Conservation (phyloP, 2,113 vertebrate species). For the Periophthalmodon schlosseri region DNA sequence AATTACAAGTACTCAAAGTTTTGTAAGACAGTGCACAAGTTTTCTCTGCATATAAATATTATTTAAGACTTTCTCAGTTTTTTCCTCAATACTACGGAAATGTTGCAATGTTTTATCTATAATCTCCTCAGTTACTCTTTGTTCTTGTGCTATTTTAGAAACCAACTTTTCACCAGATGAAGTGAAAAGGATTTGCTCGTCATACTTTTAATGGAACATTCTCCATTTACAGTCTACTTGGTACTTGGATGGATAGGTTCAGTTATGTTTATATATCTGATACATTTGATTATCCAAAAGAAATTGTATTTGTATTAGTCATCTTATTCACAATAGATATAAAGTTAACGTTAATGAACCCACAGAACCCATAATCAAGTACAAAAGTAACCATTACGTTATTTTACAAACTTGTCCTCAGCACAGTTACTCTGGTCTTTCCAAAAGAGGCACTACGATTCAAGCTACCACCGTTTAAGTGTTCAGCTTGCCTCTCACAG, state of each 20-base stretch:
- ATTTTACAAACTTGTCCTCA: constrained; percentile 74
- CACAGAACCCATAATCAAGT: background rate
- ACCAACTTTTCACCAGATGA: background rate
- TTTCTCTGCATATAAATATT: constrained; percentile 17
- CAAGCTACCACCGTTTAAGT: background rate
- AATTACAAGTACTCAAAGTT: constrained; percentile 10
- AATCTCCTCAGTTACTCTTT: constrained; percentile 16
- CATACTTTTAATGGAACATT: background rate
- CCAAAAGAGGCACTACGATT: constrained; percentile 58
- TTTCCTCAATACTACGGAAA: constrained; percentile 26
- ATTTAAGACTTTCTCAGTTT: constrained; percentile 40
- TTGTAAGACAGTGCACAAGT: constrained; percentile 1
- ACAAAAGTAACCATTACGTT: background rate
- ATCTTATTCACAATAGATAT: background rate
- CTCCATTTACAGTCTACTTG: background rate
- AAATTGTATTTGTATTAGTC: background rate
- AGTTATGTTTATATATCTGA: background rate
- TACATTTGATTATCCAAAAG: background rate
- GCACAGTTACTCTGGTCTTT: constrained; percentile 67
- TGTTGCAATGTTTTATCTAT: constrained; percentile 53
- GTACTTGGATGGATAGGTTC: background rate
- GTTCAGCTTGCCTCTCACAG: constrained; percentile 26
- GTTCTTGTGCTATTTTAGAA: background rate
- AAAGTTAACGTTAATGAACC: background rate
- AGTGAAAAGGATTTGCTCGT: constrained; percentile 17